phyloP scores from a whole-genome alignment of 2,113 vertebrate genomes.

The Vanacampus margaritifer region DNA sequence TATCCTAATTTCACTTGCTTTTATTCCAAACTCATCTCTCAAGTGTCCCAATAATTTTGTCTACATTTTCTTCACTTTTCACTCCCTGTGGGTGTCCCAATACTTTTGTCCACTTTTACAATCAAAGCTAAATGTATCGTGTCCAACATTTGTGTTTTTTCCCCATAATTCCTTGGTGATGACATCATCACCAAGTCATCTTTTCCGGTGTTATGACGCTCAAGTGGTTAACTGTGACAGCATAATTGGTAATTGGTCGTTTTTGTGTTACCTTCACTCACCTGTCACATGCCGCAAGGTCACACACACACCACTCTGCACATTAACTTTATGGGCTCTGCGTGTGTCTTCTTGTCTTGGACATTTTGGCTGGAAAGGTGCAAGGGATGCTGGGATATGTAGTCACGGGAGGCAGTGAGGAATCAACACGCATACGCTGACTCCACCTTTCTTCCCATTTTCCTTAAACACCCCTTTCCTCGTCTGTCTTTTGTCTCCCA shows the following conservation, averaged over 20 bases:
- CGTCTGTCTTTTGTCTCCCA: slow-evolving; percentile 29
- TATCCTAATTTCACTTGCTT: too few species aligned
- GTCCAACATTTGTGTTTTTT: not conserved
- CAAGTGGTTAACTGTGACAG: not conserved
- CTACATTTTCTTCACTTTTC: not conserved
- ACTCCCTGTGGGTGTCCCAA: not conserved
- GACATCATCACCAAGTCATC: not conserved
- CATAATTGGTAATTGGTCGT: not conserved
- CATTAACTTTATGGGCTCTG: slow-evolving; percentile 18
- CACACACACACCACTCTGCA: not conserved
- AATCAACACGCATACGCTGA: too few species aligned
- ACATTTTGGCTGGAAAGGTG: not conserved
- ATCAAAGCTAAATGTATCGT: not conserved
- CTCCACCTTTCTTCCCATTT: not conserved
- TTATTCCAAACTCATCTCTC: too few species aligned
- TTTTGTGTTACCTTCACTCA: not conserved
- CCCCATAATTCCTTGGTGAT: not conserved
- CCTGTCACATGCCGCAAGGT: not conserved
- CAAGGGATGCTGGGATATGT: too few species aligned
- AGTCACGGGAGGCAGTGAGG: too few species aligned
- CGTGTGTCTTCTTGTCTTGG: slow-evolving; percentile 15
- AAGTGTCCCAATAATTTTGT: not conserved
- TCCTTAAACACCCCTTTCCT: not conserved
- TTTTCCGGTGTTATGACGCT: not conserved
- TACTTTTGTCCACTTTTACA: not conserved